Percentiles rank a stretch among this genome's conserved stretches.
These are phyloP conservation scores for Vulpes vulpes DNA, from an alignment of 2,113 vertebrate species.

Conservation along the genomic window DNA sequence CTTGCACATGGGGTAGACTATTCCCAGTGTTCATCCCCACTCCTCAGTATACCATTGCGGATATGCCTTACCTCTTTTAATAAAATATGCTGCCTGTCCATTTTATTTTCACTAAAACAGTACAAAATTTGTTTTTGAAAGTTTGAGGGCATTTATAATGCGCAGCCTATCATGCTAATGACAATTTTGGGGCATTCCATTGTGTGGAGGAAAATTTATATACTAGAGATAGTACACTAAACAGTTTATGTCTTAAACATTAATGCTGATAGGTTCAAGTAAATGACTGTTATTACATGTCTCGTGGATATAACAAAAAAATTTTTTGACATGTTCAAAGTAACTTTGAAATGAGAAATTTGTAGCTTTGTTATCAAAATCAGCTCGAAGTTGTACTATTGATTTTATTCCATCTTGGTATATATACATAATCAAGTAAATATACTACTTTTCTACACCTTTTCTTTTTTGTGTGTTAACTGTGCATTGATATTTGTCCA, in stretches of 20 bases:
- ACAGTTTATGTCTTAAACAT: not conserved
- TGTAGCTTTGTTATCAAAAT: not conserved
- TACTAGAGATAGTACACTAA: not conserved
- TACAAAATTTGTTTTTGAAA: not conserved
- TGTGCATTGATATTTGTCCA: not conserved
- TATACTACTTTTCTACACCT: not conserved
- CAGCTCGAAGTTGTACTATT: not conserved
- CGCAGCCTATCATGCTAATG: slow-evolving; percentile 63
- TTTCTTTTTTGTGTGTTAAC: not conserved
- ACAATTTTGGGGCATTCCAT: slow-evolving; percentile 40
- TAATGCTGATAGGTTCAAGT: not conserved
- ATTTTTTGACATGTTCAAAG: not conserved
- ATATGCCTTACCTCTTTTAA: not conserved
- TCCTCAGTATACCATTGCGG: not conserved
- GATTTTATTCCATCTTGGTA: not conserved
- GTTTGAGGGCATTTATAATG: slow-evolving; percentile 45
- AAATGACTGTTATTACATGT: not conserved
- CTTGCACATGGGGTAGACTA: not conserved
- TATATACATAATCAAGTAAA: not conserved
- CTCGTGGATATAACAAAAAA: not conserved
- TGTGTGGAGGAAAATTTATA: not conserved
- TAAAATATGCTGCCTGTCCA: not conserved
- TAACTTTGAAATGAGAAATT: slow-evolving; percentile 39
- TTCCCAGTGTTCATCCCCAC: too few species aligned
- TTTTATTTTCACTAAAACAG: not conserved